These are phyloP conservation scores for Oegoconia quadripuncta DNA, from an alignment of 2,888 invertebrate genomes.

Conservation along the genomic window DNA sequence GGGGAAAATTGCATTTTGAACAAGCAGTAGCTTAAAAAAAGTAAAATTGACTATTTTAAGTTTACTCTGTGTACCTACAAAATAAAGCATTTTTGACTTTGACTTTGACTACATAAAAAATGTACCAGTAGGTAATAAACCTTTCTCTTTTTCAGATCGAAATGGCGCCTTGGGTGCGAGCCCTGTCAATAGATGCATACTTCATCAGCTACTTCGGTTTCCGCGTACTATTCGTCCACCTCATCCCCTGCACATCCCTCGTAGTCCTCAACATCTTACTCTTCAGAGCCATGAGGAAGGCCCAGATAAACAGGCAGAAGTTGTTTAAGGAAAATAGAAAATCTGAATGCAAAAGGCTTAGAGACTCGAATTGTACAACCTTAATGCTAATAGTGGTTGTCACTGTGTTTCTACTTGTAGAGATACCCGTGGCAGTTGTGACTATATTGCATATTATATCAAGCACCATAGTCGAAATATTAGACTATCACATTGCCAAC, in stretches of 20 bases:
- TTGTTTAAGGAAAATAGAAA: conserved; percentile 87
- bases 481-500: conserved; percentile 89
- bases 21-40: no score
- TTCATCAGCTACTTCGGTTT: conserved; percentile 91
- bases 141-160: conserved; percentile 52
- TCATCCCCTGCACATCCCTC: conserved; percentile 92
- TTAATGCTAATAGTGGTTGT: conserved; percentile 93
- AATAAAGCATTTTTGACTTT: no score
- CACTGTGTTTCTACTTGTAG: conserved; percentile 89
- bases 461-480: conserved; percentile 83
- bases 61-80: no score
- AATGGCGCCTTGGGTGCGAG: conserved; percentile 85
- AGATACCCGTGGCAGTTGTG: conserved; percentile 91
- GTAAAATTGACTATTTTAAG: no score
- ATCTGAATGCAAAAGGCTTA: conserved; percentile 87
- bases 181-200: conserved; percentile 85
- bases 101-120: no score
- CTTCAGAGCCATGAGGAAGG: conserved; percentile 90
- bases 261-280: conserved; percentile 93
- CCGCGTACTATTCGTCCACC: conserved; percentile 94
- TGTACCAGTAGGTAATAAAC: neutral
- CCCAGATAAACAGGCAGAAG: conserved; percentile 87
- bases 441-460: conserved; percentile 91
- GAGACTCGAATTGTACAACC: conserved; percentile 91
- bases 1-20: no score